Evolutionary conservation across 2,113 vertebrate genomes (phyloP), one percentile per base, ranked within the genome.

Genomic region (Triplophysa rosa): DNA sequence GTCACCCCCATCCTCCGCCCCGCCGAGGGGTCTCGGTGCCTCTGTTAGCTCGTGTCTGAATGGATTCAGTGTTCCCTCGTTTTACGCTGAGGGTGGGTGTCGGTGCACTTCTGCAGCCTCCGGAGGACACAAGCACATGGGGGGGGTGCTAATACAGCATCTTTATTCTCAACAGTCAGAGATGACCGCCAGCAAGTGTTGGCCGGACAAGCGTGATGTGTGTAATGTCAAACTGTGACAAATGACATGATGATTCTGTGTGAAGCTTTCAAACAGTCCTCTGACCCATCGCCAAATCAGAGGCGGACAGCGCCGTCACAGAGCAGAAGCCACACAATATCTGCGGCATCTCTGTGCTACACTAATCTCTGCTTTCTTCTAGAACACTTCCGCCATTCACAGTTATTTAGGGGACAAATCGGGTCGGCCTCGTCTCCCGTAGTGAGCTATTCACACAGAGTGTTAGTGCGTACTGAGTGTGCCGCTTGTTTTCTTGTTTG

Each of bases 201-300:
- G 84, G 81, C 67, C 1, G 29, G 26, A 78, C 83, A 80, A 85
- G 74, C 37, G 1, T n/a, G 77, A 80, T 73, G 63, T 75, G 69
- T 21, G 70, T 84, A 83, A 52, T 64, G 78, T 77, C 75, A 71
- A 24, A 29, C 74, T 6, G 63, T 87, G 84, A 90, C 70, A 80
- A 89, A 90, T 88, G 83, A 69, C 75, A 77, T 80, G 76, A 87
- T 90, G 83, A 84, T 79, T 68, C 74, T 84, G 86, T 90, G 88
- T 86, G 58, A 87, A 76, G 84, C 47, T 77, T 33, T 70, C 16
- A 70, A 69, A 40, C 68, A 24, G 71, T 26, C 17, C 67, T 71
- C 4, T 29, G 70, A 78, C 49, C 19, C 47, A 56, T 58, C 7
- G 80, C 78, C 82, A 77, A 80, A 77, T 56, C 67, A 72, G 62